phyloP scores from a whole-genome alignment of 2,113 vertebrate genomes.

The Cnemophilus loriae region DNA sequence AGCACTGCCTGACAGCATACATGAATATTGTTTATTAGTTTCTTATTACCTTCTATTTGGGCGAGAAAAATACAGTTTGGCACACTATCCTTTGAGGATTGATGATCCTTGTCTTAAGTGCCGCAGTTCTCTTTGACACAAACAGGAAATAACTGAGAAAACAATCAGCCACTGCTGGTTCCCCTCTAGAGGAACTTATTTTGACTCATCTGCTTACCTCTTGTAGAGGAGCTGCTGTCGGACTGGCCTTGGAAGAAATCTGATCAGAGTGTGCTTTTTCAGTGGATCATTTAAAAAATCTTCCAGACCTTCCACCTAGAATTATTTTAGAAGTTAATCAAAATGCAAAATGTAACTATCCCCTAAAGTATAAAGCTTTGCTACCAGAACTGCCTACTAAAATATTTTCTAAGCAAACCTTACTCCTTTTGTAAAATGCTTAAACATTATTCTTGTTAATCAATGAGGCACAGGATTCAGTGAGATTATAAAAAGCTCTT shows the following conservation, averaged over 20 bases:
- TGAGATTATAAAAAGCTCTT: not conserved
- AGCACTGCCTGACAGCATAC: conserved; percentile 27
- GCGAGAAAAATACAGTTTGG: conserved; percentile 27
- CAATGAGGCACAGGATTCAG: not conserved
- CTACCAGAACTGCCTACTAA: not conserved
- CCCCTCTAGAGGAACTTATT: not conserved
- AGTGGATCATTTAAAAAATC: conserved; percentile 84
- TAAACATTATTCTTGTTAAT: not conserved
- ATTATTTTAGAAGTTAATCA: not conserved
- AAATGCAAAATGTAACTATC: not conserved
- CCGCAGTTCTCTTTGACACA: conserved; percentile 9
- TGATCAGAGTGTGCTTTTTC: conserved; percentile 86
- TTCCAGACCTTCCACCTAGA: conserved; percentile 88
- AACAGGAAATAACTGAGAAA: conserved; percentile 23
- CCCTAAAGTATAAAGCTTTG: not conserved
- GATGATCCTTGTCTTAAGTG: not conserved
- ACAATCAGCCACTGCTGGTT: not conserved
- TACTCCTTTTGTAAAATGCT: not conserved
- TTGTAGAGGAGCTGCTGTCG: conserved; percentile 89
- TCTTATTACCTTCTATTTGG: conserved; percentile 42
- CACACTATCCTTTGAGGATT: not conserved
- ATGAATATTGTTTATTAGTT: conserved; percentile 56
- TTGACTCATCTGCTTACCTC: conserved; percentile 72
- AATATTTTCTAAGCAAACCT: not conserved
- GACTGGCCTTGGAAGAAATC: conserved; percentile 78